Evolutionary conservation across 2,888 invertebrate species (phyloP).

Genomic region (Argyresthia albistria): DNA sequence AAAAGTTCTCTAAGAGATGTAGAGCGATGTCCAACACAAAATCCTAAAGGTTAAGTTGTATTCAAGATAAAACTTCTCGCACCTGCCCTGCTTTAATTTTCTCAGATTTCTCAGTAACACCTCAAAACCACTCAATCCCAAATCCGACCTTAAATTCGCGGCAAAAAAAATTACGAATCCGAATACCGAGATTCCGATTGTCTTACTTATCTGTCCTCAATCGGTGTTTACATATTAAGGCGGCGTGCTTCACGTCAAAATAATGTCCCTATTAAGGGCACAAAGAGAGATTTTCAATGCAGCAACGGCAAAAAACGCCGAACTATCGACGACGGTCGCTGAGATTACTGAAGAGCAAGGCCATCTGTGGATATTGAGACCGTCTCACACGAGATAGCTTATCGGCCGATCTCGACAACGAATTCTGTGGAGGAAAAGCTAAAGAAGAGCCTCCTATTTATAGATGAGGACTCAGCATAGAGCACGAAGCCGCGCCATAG

Average conservation of each 20-base stretch:
- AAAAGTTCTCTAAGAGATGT: no score
- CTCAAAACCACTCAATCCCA: conserved; percentile 15
- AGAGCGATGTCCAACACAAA: no score
- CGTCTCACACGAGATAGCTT: conserved; percentile 67
- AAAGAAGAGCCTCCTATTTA: conserved; percentile 69
- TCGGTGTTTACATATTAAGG: conserved; percentile 67
- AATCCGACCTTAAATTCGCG: conserved; percentile 19
- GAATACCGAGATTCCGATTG: conserved; percentile 44
- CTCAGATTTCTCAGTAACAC: conserved; percentile 17
- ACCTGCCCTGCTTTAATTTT: conserved; percentile 18
- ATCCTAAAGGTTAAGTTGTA: no score
- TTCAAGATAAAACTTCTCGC: no score
- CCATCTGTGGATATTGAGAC: conserved; percentile 72
- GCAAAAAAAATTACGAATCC: conserved; percentile 32
- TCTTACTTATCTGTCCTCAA: conserved; percentile 65
- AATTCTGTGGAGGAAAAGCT: conserved; percentile 66
- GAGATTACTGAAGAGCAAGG: conserved; percentile 63
- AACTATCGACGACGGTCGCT: conserved; percentile 48
- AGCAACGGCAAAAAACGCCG: conserved; percentile 60
- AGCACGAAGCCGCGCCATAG: conserved; percentile 27
- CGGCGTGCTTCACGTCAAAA: conserved; percentile 65
- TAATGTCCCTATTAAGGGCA: conserved; percentile 68
- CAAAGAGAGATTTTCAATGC: conserved; percentile 64
- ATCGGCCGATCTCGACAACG: conserved; percentile 60
- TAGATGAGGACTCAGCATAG: conserved; percentile 50